Evolutionary conservation across 2,113 vertebrate genomes (phyloP).

Genomic region (Harpagus bidentatus): DNA sequence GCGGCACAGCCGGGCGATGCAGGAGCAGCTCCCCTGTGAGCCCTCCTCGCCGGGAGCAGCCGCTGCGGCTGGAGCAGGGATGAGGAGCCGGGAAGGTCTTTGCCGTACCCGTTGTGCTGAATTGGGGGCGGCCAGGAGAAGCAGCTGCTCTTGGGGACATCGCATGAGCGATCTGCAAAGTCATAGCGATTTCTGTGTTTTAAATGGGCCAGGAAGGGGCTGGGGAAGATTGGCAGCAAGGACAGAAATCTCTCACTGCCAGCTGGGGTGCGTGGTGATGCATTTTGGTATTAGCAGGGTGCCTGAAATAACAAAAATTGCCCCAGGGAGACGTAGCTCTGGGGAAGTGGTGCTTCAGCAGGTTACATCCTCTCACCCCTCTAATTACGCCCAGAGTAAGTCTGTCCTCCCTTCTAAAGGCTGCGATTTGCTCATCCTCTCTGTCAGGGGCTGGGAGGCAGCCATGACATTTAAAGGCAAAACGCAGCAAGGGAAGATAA

Average conservation of each 20-base stretch:
- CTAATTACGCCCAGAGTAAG: rapidly evolving
- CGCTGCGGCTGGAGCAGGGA: not conserved
- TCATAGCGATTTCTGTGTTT: rapidly evolving
- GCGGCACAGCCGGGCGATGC: rapidly evolving
- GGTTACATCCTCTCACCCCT: not conserved
- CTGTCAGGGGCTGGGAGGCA: not conserved
- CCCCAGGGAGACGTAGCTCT: not conserved
- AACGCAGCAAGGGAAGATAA: not conserved
- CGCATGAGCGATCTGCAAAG: not conserved
- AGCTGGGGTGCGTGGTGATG: not conserved
- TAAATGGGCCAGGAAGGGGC: not conserved
- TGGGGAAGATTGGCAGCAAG: not conserved
- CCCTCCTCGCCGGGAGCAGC: not conserved
- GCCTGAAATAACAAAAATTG: not conserved
- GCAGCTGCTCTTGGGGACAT: not conserved
- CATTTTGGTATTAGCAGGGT: not conserved
- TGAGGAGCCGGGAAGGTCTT: not conserved
- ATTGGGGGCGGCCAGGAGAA: rapidly evolving
- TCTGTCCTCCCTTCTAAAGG: not conserved
- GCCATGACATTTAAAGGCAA: not conserved
- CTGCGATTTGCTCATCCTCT: not conserved
- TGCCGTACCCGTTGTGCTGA: rapidly evolving
- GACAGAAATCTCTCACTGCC: not conserved
- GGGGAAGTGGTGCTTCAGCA: not conserved
- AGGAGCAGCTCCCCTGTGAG: not conserved